Evolutionary conservation across 2,888 invertebrate species (phyloP), one percentile per base, ranked within the genome.

Genomic region (Tuberolachnus salignus): DNA sequence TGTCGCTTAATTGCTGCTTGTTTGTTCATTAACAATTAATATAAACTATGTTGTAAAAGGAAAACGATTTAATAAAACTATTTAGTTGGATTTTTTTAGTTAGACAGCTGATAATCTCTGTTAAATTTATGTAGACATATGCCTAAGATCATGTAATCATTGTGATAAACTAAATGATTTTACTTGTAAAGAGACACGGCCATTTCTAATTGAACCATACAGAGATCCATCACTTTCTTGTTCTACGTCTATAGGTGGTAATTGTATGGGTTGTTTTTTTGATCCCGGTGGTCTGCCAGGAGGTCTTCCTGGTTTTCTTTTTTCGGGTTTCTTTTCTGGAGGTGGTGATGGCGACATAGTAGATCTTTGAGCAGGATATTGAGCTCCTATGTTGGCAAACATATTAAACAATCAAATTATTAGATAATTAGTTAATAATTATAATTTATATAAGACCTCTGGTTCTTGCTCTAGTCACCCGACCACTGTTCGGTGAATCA

Each of bases 181-280:
- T 42, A 78, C 78, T 11, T 78, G 78, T 59, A 78, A 67, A 51
- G 78, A 49, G 21, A 78, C 55, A 34, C 78, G 92, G 81, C 94
- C 95, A 84, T 92, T 92, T 80, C 92, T 89, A 64, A 96, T 91
- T 81, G 94, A 91, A 83, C 90, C 92, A 86, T 95, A 96, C 9
- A 96, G 88, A 44, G 81, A 81, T 13, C 71, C 71, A 80, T 82
- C 81, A 72, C 80, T 81, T 72, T 81, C 80, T 21, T 75, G 46
- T 42, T 78, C 78, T 11, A 67, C 21, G 49, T 74, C 80, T 1
- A 80, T 23, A 49, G 57, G 49, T 59, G 14, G 67, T 59, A 59
- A 10, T 67, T 67, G 78, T 19, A 78, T 53, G 3, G 61, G 67
- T 13, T 78, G 80, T n/a, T 74, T 80, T 69, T 74, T 80, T 16